Base-by-base conservation (phyloP, 2,113 vertebrate genomes). In the Rallus limicola region DNA sequence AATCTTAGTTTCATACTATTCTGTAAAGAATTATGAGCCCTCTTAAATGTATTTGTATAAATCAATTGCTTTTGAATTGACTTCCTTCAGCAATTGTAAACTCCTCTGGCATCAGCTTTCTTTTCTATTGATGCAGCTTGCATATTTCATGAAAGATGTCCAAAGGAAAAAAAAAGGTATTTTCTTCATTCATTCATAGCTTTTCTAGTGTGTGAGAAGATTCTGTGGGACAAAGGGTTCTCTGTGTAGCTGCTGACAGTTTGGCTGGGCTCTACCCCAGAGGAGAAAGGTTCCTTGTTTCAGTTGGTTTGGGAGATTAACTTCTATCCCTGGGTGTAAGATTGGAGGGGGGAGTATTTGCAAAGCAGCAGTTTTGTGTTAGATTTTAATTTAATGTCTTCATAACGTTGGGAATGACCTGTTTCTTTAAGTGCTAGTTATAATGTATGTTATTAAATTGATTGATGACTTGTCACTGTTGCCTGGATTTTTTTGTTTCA, bases 391-490 rank as follows among this genome's bases (percentile, higher is more conserved):
- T 88, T 77, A 95, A 86, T 74, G 58, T 93, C 83, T 92, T 90
- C 42, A 16, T 92, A 55, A 72, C 12, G 3, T 70, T 82, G 75
- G 65, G 36, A 38, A 79, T 38, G 15, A 94, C 62, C 36, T 88
- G 19, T 74, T 92, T 84, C 50, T 95, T 82, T 77, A 90, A 86
- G 78, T 75, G 42, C 65, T 90, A 82, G 19, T 80, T 94, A n/a
- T 81, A 79, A 81, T 89, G 13, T 10, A 65, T 38, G 17, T 68
- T 86, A 94, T 89, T 92, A 96, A 94, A 75, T 86, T 96, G 84
- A 94, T 44, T 72, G 59, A 93, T 50, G 44, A 19, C 23, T 33
- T 94, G 72, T 80, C 67, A 82, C 31, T 85, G 7, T 86, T 84
- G 44, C 74, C 78, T 89, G 20, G 53, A 4, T 34, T 95, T 65